Percentiles rank a stretch among this genome's conserved stretches.
Evolutionary conservation across 2,113 vertebrate genomes (phyloP).

Genomic region (Blennius ocellaris): DNA sequence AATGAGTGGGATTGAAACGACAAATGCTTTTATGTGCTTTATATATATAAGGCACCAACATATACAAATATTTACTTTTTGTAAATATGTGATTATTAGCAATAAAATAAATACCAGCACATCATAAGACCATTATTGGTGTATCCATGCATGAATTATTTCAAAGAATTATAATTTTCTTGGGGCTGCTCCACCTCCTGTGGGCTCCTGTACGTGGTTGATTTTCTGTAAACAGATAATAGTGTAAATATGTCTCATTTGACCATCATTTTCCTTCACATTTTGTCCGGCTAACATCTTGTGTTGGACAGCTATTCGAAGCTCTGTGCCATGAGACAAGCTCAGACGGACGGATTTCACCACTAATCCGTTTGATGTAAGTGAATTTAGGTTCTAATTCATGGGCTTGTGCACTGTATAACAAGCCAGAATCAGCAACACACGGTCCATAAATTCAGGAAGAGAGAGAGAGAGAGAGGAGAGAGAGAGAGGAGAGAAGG

Average conservation of each 20-base stretch:
- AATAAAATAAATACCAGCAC: no score
- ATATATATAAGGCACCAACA: no score
- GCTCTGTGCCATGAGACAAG: slow-evolving; percentile 67
- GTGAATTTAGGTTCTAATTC: slow-evolving; percentile 82
- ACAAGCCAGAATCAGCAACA: slow-evolving; percentile 78
- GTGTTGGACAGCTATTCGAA: slow-evolving; percentile 82
- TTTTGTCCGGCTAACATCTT: slow-evolving; percentile 83
- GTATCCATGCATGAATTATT: no score
- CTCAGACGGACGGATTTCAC: slow-evolving; percentile 76
- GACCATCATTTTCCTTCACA: slow-evolving; percentile 26
- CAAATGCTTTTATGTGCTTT: no score
- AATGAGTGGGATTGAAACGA: slow-evolving; percentile 9
- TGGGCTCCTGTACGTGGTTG: neutral
- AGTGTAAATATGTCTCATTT: slow-evolving; percentile 19
- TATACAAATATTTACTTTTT: no score
- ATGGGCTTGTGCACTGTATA: slow-evolving; percentile 72
- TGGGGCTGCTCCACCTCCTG: neutral
- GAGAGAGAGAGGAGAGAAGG: slow-evolving; percentile 61
- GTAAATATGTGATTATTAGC: no score
- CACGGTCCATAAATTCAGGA: slow-evolving; percentile 75
- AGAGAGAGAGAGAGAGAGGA: slow-evolving; percentile 62
- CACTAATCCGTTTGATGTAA: slow-evolving; percentile 82
- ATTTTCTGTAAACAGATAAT: slow-evolving; percentile 11
- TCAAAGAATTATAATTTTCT: neutral
- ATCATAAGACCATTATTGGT: no score